phyloP scores from a whole-genome alignment of 1,140 invertebrate genomes.

The Drosophila murphyi region DNA sequence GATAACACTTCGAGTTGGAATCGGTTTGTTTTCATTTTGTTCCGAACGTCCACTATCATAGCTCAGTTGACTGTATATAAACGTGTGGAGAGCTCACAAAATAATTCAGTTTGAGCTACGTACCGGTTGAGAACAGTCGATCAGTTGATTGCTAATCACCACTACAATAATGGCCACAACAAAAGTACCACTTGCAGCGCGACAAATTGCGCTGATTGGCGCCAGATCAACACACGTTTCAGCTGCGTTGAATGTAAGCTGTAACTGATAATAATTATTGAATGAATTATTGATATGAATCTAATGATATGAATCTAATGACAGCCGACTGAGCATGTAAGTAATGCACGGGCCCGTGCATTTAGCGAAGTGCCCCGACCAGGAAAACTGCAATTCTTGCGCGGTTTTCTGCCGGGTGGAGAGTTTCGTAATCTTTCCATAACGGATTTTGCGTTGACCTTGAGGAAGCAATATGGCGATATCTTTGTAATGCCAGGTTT shows the following conservation, averaged over 20 bases:
- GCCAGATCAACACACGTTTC: conserved; percentile 16
- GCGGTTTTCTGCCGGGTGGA: conserved; percentile 61
- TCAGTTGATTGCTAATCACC: neutral
- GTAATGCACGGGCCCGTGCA: neutral
- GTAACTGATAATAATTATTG: neutral
- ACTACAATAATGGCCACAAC: conserved; percentile 7
- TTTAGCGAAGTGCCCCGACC: conserved; percentile 53
- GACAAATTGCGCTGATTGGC: conserved; percentile 15
- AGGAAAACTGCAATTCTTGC: conserved; percentile 47
- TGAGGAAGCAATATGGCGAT: conserved; percentile 64
- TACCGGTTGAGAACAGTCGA: conserved; percentile 7
- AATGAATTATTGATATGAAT: neutral
- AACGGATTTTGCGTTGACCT: conserved; percentile 30
- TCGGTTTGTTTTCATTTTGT: neutral
- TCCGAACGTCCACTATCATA: neutral
- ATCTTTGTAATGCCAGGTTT: conserved; percentile 63
- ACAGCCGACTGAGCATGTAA: conserved; percentile 15
- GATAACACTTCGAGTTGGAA: neutral
- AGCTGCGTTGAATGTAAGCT: conserved; percentile 25
- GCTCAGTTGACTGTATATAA: conserved; percentile 14
- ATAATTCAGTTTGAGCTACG: conserved; percentile 6
- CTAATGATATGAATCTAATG: neutral
- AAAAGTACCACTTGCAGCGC: conserved; percentile 5
- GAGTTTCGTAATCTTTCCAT: conserved; percentile 54
- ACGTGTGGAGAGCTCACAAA: neutral